Percentiles rank a stretch among this genome's conserved stretches.
Conservation (phyloP, 2,113 vertebrate species). For the Otocyon megalotis region DNA sequence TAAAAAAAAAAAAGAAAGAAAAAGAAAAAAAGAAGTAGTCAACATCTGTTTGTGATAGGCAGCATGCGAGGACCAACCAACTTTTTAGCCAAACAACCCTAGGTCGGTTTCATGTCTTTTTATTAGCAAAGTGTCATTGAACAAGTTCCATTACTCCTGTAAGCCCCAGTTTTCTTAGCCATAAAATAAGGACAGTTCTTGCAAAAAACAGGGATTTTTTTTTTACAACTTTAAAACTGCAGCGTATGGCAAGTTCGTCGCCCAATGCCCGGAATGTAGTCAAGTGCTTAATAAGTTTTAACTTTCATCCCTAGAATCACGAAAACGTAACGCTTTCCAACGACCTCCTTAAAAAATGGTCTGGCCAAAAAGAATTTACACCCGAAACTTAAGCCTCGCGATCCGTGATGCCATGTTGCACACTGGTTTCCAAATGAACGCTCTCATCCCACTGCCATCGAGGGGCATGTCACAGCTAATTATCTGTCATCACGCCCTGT, state of each 20-base stretch:
- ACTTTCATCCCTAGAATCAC: not conserved
- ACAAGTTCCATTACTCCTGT: not conserved
- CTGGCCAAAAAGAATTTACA: not conserved
- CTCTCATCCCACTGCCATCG: slow-evolving; percentile 56
- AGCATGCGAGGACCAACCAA: not conserved
- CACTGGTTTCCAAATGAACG: slow-evolving; percentile 69
- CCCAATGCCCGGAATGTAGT: not conserved
- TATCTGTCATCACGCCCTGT: slow-evolving; percentile 84
- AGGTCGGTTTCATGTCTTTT: not conserved
- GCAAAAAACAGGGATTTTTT: not conserved
- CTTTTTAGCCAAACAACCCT: not conserved
- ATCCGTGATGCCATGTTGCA: slow-evolving; percentile 38
- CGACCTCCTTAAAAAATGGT: not conserved
- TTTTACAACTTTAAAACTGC: not conserved
- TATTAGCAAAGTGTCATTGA: not conserved
- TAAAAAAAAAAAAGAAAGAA: too few species aligned
- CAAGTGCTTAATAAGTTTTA: slow-evolving; percentile 8
- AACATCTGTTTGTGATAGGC: not conserved
- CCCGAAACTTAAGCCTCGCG: not conserved
- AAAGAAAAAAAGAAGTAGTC: not conserved
- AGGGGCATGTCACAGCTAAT: slow-evolving; percentile 84
- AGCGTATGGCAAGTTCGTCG: not conserved
- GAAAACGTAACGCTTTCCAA: not conserved
- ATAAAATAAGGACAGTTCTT: not conserved
- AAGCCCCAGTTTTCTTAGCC: not conserved